Conservation (phyloP, 2,797 vertebrate genomes). For the Channa striata region DNA sequence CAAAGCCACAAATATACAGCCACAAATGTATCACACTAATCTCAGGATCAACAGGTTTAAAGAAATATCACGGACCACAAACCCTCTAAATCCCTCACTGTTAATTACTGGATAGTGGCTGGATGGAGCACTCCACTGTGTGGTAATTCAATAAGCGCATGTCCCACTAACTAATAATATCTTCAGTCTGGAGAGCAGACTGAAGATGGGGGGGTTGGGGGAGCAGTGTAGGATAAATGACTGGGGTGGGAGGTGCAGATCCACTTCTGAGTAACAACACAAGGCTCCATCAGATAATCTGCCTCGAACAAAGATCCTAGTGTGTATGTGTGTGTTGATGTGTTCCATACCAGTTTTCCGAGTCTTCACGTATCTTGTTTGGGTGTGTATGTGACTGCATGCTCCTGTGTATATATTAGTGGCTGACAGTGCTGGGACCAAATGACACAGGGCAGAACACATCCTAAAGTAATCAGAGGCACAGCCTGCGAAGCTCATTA, state of each 20-base stretch:
- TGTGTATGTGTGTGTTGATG: constrained; percentile 30
- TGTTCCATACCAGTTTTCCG: constrained; percentile 25
- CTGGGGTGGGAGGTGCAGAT: constrained; percentile 22
- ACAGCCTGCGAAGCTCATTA: constrained; percentile 69
- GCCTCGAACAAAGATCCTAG: constrained; percentile 36
- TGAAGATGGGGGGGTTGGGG: constrained; percentile 23
- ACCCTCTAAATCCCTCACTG: constrained; percentile 66
- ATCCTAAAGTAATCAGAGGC: constrained; percentile 67
- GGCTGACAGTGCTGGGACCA: constrained; percentile 33
- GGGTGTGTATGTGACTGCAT: neutral
- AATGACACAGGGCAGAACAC: constrained; percentile 61
- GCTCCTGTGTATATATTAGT: constrained; percentile 14
- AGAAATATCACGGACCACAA: constrained; percentile 60
- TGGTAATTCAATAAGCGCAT: constrained; percentile 79
- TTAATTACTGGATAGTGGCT: constrained; percentile 75
- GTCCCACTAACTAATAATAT: constrained; percentile 80
- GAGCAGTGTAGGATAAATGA: constrained; percentile 8
- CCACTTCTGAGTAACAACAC: constrained; percentile 39
- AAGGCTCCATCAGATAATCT: constrained; percentile 53
- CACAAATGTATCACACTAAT: constrained; percentile 21
- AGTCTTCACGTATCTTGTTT: constrained; percentile 3
- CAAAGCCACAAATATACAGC: constrained; percentile 7
- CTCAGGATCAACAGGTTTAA: constrained; percentile 65
- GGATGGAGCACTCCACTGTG: constrained; percentile 65
- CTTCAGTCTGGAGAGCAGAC: constrained; percentile 64